Percentiles rank a stretch among this genome's conserved stretches.
Evolutionary conservation across 2,797 vertebrate genomes (phyloP).

Genomic region (Enteromius afrohamiltoni): DNA sequence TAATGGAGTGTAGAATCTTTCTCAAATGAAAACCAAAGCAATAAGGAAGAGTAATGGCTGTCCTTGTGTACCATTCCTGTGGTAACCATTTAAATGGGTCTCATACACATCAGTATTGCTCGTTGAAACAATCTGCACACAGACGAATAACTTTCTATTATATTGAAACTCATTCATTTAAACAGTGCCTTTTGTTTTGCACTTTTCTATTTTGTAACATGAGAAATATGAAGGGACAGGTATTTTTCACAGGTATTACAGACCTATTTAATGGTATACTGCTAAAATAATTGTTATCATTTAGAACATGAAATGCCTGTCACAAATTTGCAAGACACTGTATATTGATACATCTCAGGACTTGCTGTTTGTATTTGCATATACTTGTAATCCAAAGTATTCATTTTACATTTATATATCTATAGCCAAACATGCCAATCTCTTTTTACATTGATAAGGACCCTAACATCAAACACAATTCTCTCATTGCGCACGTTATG

Average conservation of each 20-base stretch:
- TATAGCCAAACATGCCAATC: background rate
- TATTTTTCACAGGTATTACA: background rate
- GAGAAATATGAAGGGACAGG: background rate
- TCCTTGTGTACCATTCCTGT: slow-evolving; percentile 25
- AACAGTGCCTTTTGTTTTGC: background rate
- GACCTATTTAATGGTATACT: background rate
- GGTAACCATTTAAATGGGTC: slow-evolving; percentile 34
- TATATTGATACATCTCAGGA: background rate
- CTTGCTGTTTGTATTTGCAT: background rate
- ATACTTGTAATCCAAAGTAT: background rate
- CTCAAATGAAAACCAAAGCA: slow-evolving; percentile 43
- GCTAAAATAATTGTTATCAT: background rate
- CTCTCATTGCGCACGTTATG: background rate
- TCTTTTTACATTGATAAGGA: background rate
- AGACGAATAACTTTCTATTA: background rate
- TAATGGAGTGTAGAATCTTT: slow-evolving; percentile 36
- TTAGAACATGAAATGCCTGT: background rate
- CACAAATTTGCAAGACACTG: background rate
- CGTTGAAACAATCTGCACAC: slow-evolving; percentile 6
- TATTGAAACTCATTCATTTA: background rate
- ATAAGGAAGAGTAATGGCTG: slow-evolving; percentile 34
- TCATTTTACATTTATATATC: too few relatives aligned
- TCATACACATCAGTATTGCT: slow-evolving; percentile 12
- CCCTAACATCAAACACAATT: background rate
- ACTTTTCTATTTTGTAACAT: background rate